phyloP scores from a whole-genome alignment of 2,797 vertebrate species.

The Anguilla pacifica region DNA sequence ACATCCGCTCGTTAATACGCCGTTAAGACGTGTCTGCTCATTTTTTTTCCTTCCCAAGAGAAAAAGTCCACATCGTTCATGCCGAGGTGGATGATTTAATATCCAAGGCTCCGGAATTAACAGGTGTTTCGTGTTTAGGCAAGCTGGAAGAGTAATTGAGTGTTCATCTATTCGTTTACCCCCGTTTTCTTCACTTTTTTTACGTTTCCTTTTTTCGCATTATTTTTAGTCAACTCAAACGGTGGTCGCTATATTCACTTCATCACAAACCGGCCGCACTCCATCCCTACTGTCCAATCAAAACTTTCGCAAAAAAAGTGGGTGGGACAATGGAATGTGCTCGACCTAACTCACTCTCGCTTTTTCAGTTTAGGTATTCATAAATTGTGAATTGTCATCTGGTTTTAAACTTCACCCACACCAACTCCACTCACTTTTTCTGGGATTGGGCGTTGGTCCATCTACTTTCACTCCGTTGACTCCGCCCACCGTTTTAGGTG shows the following conservation, averaged over 20 bases:
- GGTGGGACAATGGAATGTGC: not conserved
- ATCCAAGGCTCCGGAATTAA: conserved; percentile 59
- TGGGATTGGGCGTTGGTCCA: not conserved
- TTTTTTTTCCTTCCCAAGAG: conserved; percentile 55
- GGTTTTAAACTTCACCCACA: not conserved
- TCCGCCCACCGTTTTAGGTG: not conserved
- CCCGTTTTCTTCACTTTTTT: not conserved
- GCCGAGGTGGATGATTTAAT: conserved; percentile 61
- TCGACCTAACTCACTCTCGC: not conserved
- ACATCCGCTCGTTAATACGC: conserved; percentile 75
- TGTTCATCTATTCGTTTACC: conserved; percentile 4
- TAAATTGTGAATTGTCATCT: too few species aligned
- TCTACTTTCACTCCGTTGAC: not conserved
- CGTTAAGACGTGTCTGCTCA: conserved; percentile 69
- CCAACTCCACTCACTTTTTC: not conserved
- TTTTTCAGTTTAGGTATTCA: not conserved
- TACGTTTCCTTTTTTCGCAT: conserved; percentile 18
- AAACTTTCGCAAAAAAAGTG: not conserved
- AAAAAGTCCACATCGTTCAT: conserved; percentile 64
- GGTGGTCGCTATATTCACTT: not conserved
- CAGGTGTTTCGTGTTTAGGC: conserved; percentile 69
- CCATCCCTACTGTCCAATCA: not conserved
- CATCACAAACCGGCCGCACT: not conserved
- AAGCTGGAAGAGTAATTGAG: conserved; percentile 60
- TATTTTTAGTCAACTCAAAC: not conserved